These are phyloP conservation scores for Pimpla rufipes DNA, from an alignment of 2,888 invertebrate species.

Conservation along the genomic window DNA sequence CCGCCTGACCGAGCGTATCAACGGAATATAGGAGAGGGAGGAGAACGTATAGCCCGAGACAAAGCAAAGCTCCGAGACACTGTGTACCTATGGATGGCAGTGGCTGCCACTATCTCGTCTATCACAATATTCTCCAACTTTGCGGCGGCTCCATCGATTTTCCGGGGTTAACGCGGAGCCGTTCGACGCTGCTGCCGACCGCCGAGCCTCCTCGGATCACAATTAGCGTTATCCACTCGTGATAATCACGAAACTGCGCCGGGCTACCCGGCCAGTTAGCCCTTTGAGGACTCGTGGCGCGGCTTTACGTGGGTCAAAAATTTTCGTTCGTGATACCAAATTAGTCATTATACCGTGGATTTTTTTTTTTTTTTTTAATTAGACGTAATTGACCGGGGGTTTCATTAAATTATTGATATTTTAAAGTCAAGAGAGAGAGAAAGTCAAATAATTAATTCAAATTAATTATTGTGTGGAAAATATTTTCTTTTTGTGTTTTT, in stretches of 20 bases:
- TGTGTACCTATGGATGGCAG: no score
- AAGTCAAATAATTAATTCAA: no score
- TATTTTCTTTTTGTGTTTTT: no score
- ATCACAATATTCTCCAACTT: conserved; percentile 39
- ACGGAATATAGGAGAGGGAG: conserved; percentile 27
- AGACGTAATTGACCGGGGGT: no score
- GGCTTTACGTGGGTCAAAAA: no score
- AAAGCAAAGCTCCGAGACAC: conserved; percentile 36
- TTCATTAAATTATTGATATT: no score
- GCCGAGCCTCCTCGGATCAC: conserved; percentile 73
- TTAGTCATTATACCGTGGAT: no score
- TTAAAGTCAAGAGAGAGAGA: no score
- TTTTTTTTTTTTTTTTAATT: no score
- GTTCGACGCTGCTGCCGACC: not conserved
- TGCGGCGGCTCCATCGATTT: conserved; percentile 39
- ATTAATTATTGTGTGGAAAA: no score
- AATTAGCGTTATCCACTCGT: conserved; percentile 75
- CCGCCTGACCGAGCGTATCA: conserved; percentile 38
- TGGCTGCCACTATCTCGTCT: conserved; percentile 1
- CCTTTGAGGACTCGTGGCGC: conserved; percentile 10
- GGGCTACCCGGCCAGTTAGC: conserved; percentile 70
- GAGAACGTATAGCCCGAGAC: conserved; percentile 12
- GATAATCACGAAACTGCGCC: conserved; percentile 66
- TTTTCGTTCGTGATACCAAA: no score
- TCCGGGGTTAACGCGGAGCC: conserved; percentile 23